Base-by-base conservation (phyloP, 2,888 invertebrate species). In the Zootermopsis nevadensis region DNA sequence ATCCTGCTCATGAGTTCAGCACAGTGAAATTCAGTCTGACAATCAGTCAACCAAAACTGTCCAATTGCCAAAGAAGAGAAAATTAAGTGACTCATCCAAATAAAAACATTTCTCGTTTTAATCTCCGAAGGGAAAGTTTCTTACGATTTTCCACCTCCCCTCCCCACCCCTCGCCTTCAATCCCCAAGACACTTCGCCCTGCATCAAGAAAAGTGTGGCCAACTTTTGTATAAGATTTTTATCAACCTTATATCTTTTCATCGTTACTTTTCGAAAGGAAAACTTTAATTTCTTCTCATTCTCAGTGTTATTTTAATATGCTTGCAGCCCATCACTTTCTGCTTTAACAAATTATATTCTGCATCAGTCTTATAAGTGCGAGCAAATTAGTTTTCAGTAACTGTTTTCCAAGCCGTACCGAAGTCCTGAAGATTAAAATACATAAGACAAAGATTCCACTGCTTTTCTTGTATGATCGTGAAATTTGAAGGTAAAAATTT, bases 191-290 rank as follows among this genome's bases (percentile, higher is more conserved):
- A 3, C 48, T 15, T n/a, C 60, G 2, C 27, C 12, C 27, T 60
- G 38, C 77, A 19, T 55, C 53, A 33, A 24, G 53, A 33, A 60
- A 79, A 79, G 66, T 76, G 79, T 77, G 79, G 48, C 77, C 53
- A 82, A 82, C 77, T 82, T 82, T 77, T 67, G 77, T 77, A 67
- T 82, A 82, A 82, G 77, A 82, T 82, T 82, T 82, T 82, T 82
- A 82, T 82, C 82, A 82, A 79, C 77, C 76, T 82, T 77, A 79
- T 77, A 79, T 82, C 77, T 82, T 82, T 82, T 82, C 82, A 82
- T 82, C 82, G 67, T 77, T 82, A 35, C 60, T 55, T 74, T 48
- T 81, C 38, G 30, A 33, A 72, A 81, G 35, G 38, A 31, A 81
- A 76, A 74, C 53, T 48, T 69, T 60, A 33, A 55, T 31, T 67